Percentiles rank a stretch among this genome's conserved stretches.
Conservation (phyloP, 2,888 invertebrate genomes). For the Sipha maydis region DNA sequence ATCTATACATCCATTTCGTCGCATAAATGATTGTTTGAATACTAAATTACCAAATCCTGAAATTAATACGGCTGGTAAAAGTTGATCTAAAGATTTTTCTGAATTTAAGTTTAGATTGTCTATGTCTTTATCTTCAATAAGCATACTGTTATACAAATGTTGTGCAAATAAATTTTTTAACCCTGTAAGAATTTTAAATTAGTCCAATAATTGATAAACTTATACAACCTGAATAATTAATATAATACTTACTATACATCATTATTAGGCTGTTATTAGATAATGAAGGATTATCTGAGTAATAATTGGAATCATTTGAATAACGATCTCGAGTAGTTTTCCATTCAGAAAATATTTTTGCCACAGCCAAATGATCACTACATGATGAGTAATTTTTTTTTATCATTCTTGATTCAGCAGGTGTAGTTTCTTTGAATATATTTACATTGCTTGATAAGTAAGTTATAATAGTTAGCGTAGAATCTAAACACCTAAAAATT, state of each 20-base stretch:
- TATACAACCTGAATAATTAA: not conserved
- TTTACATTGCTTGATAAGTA: conserved; percentile 70
- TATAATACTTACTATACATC: conserved; percentile 36
- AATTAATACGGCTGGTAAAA: conserved; percentile 42
- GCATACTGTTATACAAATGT: conserved; percentile 54
- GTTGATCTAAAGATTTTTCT: conserved; percentile 34
- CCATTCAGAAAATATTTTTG: conserved; percentile 72
- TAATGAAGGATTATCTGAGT: not conserved
- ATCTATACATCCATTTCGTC: conserved; percentile 30
- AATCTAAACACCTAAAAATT: conserved; percentile 69
- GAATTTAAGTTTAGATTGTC: conserved; percentile 14
- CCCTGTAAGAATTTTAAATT: conserved; percentile 5
- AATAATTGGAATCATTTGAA: not conserved
- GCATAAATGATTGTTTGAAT: conserved; percentile 43
- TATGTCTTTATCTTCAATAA: conserved; percentile 38
- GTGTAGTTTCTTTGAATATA: conserved; percentile 70
- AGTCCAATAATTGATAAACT: not conserved
- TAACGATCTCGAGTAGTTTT: conserved; percentile 65
- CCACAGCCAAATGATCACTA: conserved; percentile 75
- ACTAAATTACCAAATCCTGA: conserved; percentile 59
- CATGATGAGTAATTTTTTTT: conserved; percentile 70
- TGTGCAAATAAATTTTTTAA: conserved; percentile 52
- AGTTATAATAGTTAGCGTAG: conserved; percentile 70
- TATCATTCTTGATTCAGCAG: conserved; percentile 70
- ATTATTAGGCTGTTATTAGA: conserved; percentile 43